Base-by-base conservation (phyloP, 2,797 vertebrate species). In the Simalia tracyae region DNA sequence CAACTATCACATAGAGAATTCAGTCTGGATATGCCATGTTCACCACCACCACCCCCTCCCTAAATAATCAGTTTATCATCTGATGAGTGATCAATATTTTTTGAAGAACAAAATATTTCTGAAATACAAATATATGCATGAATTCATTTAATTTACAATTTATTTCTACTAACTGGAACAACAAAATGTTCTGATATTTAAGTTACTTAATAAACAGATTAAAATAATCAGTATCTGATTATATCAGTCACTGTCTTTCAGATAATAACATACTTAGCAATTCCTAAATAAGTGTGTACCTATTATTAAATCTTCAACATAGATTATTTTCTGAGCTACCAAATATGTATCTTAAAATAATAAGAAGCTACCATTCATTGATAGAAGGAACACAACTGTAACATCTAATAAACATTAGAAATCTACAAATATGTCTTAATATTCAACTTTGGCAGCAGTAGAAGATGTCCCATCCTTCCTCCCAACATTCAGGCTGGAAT, bases 131-230 rank as follows among this genome's bases (percentile, higher is more conserved):
- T 54, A 6, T 61, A 31, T 10, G 66, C 17, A 86, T 26, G 31
- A 14, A 72, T 86, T 42, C 24, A 59, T 2, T 54, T n/a, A 14
- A 42, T 93, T 92, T 93, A 85, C 2, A 76, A 50, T 89, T 94
- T 89, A 24, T 64, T 91, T 91, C 36, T n/a, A 3, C 36, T 86
- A 91, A 85, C 22, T 81, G 46, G 50, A 2, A 10, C 5, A 84
- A 63, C 24, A 63, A 63, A 84, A 90, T 46, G 17, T 17, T 50
- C 42, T 84, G 59, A 54, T 50, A n/a, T 56, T 63, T 66, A 57
- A 28, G 19, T 88, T 8, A 6, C 24, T 63, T 50, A 50, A 26
- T 36, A n/a, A 90, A 86, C 11, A 28, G 61, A 63, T 9, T 22
- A 50, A 22, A 57, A 56, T 88, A 42, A 64, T 50, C 8, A 31